Conservation (phyloP, 2,113 vertebrate species). For the Petrocephalus zakoni region DNA sequence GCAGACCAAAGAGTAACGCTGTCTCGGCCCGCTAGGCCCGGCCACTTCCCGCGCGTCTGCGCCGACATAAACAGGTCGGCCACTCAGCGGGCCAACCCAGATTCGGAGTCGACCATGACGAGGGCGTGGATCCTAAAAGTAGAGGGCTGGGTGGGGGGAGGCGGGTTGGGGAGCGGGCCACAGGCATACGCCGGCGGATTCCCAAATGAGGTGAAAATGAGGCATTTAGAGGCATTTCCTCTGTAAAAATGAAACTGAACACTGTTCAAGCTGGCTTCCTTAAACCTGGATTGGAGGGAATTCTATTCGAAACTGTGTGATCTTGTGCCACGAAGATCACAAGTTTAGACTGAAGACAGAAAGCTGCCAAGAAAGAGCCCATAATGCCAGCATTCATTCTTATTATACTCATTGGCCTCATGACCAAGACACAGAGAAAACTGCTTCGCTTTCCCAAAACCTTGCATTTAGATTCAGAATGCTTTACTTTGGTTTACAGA, state of each 20-base stretch:
- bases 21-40: background rate
- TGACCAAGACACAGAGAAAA: background rate
- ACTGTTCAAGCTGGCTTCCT: background rate
- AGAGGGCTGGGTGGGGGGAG: too few species aligned
- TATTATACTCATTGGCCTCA: background rate
- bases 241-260: background rate
- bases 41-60: background rate
- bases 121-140: background rate
- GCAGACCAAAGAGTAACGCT: conserved; percentile 4
- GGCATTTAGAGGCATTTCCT: background rate
- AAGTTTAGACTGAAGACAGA: background rate
- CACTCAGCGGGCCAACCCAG: background rate
- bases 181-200: background rate
- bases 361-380: background rate
- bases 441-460: background rate
- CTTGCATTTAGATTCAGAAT: background rate
- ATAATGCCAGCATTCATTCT: background rate
- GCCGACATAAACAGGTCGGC: conserved; percentile 2
- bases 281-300: background rate
- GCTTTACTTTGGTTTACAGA: background rate
- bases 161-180: background rate
- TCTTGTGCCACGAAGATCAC: background rate
- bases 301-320: background rate
- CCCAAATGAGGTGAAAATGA: background rate
- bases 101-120: background rate